phyloP scores from a whole-genome alignment of 1,140 invertebrate species.

The Coboldia fuscipes region DNA sequence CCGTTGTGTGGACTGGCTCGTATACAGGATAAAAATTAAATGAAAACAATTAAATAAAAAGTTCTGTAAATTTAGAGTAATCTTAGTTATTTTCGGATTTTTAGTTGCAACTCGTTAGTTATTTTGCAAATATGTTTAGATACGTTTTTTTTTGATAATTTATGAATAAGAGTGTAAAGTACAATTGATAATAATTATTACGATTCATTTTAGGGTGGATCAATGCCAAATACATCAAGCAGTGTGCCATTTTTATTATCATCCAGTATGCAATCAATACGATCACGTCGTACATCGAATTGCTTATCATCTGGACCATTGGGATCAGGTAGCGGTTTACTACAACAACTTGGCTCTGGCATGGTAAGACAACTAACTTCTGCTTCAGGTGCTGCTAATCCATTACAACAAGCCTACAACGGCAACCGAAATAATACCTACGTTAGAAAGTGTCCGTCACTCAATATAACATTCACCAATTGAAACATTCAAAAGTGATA shows the following conservation, averaged over 20 bases:
- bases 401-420: slow-evolving; percentile 10
- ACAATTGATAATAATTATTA: no score
- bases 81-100: no score
- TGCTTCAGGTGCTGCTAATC: slow-evolving; percentile 26
- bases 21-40: no score
- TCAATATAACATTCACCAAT: slow-evolving; percentile 35
- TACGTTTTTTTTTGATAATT: no score
- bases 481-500: no score
- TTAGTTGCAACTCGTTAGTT: no score
- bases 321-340: slow-evolving; percentile 41
- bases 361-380: slow-evolving; percentile 63
- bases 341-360: slow-evolving; percentile 66
- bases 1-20: no score
- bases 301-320: slow-evolving; percentile 24
- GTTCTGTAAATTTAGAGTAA: no score
- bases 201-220: no score
- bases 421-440: slow-evolving; percentile 36
- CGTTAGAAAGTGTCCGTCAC: slow-evolving; percentile 55
- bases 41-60: no score
- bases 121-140: no score
- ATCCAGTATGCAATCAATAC: slow-evolving; percentile 61
- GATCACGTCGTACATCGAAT: slow-evolving; percentile 51
- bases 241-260: slow-evolving; percentile 65
- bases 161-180: not conserved
- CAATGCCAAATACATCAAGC: slow-evolving; percentile 70